Conservation (phyloP, 2,797 vertebrate genomes). For the Crocidura indochinensis region DNA sequence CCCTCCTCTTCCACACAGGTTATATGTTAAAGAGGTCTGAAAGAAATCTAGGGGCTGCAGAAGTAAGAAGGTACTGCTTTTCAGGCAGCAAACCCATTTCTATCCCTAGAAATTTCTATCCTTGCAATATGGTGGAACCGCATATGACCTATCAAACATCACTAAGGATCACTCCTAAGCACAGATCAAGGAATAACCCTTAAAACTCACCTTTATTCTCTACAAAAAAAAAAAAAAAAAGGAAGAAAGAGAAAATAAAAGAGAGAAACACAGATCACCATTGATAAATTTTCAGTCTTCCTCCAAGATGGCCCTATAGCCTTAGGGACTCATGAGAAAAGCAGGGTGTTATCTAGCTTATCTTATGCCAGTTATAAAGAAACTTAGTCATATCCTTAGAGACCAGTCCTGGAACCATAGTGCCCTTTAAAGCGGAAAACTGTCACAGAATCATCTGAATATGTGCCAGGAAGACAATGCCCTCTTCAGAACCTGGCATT, state of each 20-base stretch:
- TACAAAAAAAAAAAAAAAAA: no score
- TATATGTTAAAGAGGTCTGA: neutral
- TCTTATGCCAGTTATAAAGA: neutral
- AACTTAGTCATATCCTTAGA: neutral
- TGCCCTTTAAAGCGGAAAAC: neutral
- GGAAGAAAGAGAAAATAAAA: no score
- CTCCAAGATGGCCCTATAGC: neutral
- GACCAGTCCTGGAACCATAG: neutral
- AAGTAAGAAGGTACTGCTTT: no score
- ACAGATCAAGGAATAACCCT: no score
- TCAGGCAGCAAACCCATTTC: no score
- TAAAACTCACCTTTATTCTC: no score
- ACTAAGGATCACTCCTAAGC: no score
- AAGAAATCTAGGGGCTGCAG: constrained; percentile 25
- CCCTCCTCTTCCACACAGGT: neutral
- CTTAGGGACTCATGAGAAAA: neutral
- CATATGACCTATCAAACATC: no score
- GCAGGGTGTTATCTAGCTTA: neutral
- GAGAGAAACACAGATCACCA: no score
- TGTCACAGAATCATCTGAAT: neutral
- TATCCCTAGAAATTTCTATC: no score
- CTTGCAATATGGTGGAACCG: no score
- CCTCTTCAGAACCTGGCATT: neutral
- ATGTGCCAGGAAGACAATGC: neutral
- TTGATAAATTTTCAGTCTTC: constrained; percentile 17